Evolutionary conservation across 2,113 vertebrate species (phyloP).

Genomic region (Caranx melampygus): DNA sequence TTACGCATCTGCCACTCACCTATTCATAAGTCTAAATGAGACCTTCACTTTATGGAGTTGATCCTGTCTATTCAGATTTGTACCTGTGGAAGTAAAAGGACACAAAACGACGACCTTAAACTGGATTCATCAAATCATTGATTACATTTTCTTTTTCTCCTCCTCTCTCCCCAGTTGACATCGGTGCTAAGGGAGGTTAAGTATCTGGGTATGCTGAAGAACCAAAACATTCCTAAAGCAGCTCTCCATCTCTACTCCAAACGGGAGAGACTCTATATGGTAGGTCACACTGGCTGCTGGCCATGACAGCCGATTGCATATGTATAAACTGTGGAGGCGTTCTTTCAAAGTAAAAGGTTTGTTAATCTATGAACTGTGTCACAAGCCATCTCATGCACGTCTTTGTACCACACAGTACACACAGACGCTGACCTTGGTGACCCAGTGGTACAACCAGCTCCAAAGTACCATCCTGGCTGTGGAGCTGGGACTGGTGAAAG

Average conservation of each 20-base stretch:
- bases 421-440: constrained; percentile 79
- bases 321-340: background rate
- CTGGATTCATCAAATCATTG: background rate
- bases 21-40: constrained; percentile 5
- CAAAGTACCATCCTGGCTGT: constrained; percentile 79
- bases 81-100: background rate
- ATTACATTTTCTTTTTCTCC: constrained; percentile 16
- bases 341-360: background rate
- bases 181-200: constrained; percentile 82
- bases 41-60: constrained; percentile 8
- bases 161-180: constrained; percentile 74
- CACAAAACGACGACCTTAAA: background rate
- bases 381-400: background rate
- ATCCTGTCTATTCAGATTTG: background rate
- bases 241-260: constrained; percentile 81
- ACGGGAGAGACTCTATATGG: constrained; percentile 79
- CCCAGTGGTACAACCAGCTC: constrained; percentile 82
- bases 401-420: constrained; percentile 70
- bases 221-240: constrained; percentile 77
- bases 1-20: background rate
- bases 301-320: background rate
- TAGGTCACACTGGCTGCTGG: constrained; percentile 50
- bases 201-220: constrained; percentile 83
- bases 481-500: constrained; percentile 72
- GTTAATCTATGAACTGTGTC: background rate